Conservation (phyloP, 2,888 invertebrate species). For the Teleiodes luculella region DNA sequence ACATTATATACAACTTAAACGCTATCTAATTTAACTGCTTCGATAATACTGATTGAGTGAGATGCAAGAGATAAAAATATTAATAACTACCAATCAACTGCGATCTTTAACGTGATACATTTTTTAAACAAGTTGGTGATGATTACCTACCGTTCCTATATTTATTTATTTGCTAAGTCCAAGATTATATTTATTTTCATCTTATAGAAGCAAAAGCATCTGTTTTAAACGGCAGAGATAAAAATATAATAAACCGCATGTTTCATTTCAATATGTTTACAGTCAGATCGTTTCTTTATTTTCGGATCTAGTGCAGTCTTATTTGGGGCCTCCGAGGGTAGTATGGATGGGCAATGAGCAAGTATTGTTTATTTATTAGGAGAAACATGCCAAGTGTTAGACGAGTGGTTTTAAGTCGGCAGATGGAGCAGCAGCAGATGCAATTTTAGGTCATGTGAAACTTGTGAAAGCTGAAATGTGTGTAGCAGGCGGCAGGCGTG, state of each 20-base stretch:
- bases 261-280: slow-evolving; percentile 25
- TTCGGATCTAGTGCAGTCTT: not conserved
- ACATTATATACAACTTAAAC: no score
- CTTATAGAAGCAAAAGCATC: slow-evolving; percentile 44
- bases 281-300: slow-evolving; percentile 2
- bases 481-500: slow-evolving; percentile 27
- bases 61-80: slow-evolving; percentile 5
- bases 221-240: slow-evolving; percentile 28
- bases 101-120: slow-evolving; percentile 18
- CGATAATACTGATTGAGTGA: not conserved
- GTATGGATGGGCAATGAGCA: not conserved
- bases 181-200: slow-evolving; percentile 63
- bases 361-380: not conserved
- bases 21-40: not conserved
- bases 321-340: not conserved
- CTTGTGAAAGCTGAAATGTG: slow-evolving; percentile 43
- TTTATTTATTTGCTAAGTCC: slow-evolving; percentile 53
- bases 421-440: slow-evolving; percentile 30
- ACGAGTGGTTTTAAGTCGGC: not conserved
- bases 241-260: slow-evolving; percentile 25
- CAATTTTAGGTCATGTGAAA: slow-evolving; percentile 48
- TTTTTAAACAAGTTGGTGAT: slow-evolving; percentile 26
- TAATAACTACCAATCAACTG: slow-evolving; percentile 3
- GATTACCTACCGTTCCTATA: slow-evolving; percentile 36
- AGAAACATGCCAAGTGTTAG: not conserved